Evolutionary conservation across 1,140 invertebrate species (phyloP).

Genomic region (Musca domestica): DNA sequence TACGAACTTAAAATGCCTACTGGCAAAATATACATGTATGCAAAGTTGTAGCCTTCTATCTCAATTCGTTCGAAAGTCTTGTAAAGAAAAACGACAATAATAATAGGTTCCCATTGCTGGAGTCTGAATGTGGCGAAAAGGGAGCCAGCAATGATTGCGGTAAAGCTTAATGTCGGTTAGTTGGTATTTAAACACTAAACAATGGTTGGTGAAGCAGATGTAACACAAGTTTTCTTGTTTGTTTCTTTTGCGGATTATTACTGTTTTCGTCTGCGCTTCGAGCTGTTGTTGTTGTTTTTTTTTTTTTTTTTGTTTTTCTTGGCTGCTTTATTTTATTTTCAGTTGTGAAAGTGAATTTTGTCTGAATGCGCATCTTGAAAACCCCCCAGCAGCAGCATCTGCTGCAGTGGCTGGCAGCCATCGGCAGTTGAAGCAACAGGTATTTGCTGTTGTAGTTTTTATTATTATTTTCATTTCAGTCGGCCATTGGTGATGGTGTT

Average conservation of each 20-base stretch:
- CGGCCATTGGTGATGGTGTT: too few species aligned
- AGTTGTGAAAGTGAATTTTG: constrained; percentile 21
- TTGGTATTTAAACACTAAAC: neutral
- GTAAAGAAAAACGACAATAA: too few species aligned
- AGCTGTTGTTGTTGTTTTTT: neutral
- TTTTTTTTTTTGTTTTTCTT: neutral
- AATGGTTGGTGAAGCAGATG: neutral
- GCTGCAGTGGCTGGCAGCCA: too few species aligned
- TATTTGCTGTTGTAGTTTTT: neutral
- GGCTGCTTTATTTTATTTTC: neutral
- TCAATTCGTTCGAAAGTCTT: too few species aligned
- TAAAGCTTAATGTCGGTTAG: neutral
- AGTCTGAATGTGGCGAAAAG: too few species aligned
- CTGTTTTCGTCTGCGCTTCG: neutral
- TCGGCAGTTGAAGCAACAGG: neutral
- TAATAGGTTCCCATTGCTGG: too few species aligned
- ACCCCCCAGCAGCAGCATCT: neutral
- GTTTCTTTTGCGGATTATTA: too few species aligned
- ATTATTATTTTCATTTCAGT: neutral
- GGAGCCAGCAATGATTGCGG: too few species aligned
- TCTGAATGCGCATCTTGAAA: constrained; percentile 6
- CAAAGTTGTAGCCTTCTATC: too few species aligned
- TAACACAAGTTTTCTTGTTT: constrained; percentile 3
- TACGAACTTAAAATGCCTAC: too few species aligned
- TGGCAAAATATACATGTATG: too few species aligned